Base-by-base conservation (phyloP, 2,113 vertebrate genomes). In the Erythrocercus mccallii region DNA sequence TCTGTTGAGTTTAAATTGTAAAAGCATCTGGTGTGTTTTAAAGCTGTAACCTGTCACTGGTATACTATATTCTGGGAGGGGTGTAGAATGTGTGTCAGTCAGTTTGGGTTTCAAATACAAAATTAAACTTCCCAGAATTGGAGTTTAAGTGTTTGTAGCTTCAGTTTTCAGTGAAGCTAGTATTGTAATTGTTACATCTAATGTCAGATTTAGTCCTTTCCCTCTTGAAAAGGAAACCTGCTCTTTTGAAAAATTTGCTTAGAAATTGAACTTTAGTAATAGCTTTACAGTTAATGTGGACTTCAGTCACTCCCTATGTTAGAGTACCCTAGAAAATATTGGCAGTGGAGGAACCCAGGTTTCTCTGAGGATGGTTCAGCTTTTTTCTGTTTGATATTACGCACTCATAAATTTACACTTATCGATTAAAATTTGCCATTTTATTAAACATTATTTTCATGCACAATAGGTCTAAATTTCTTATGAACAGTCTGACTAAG, bases 301-400 rank as follows among this genome's bases (percentile, higher is more conserved):
- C 68, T 95, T 81, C 79, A 76, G 50, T 77, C 94, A 88, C 56
- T 87, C 28, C 74, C 94, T 86, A 30, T 93, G 76, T 66, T 96
- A 48, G 56, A 95, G 74, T 76, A 91, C 65, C 48, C 81, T 81
- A 73, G 93, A 86, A 93, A 95, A 88, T 84, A 91, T 28, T 28
- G 62, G 66, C 74, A 35, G 60, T 35, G 53, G 91, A 97, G 83
- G 88, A 97, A 95, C 85, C 92, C 96, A 97, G 92, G 92, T 98
- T 98, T 98, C 98, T 98, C 98, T 98, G 97, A 96, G 94, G 95
- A 97, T 98, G 98, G 98, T 98, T 98, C 98, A 98, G 98, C 97
- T 98, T 93, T 93, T 91, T 97, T 97, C 94, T 96, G 91, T 98
- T 98, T 97, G 97, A 90, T 98, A 97, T 98, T 98, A 98, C 93